phyloP scores from a whole-genome alignment of 2,888 invertebrate genomes.

The Melinaea menophilus region DNA sequence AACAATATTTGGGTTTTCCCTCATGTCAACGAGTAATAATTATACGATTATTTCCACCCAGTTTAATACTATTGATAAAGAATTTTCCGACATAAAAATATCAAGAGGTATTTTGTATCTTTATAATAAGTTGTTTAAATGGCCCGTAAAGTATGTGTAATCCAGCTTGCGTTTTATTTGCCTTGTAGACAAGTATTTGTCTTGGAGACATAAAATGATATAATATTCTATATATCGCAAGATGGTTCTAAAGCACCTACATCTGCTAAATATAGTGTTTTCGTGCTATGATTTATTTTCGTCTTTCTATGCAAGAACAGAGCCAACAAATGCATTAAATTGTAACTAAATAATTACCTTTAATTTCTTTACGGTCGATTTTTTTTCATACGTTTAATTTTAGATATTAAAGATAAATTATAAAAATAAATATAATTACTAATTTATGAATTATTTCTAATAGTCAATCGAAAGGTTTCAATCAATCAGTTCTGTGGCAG shows the following conservation, averaged over 20 bases:
- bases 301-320: conserved; percentile 19
- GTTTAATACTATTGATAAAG: no score
- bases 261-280: conserved; percentile 24
- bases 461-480: conserved; percentile 61
- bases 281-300: conserved; percentile 29
- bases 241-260: conserved; percentile 14
- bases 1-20: no score
- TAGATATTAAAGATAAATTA: background rate
- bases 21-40: no score
- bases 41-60: no score
- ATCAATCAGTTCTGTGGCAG: conserved; percentile 63
- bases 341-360: conserved; percentile 10
- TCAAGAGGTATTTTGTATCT: no score
- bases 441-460: conserved; percentile 36
- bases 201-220: no score
- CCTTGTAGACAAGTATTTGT: no score
- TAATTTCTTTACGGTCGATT: background rate
- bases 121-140: no score
- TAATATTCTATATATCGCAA: background rate
- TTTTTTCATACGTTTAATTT: background rate
- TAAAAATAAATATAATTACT: background rate
- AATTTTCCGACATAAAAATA: no score
- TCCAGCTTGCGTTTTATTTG: no score
- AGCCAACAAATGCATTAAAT: conserved; percentile 28
- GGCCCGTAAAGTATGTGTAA: no score